Evolutionary conservation across 30 jellyfish, hydroid and myxozoan species (phyloP).

Genomic region (Sanderia malayensis): DNA sequence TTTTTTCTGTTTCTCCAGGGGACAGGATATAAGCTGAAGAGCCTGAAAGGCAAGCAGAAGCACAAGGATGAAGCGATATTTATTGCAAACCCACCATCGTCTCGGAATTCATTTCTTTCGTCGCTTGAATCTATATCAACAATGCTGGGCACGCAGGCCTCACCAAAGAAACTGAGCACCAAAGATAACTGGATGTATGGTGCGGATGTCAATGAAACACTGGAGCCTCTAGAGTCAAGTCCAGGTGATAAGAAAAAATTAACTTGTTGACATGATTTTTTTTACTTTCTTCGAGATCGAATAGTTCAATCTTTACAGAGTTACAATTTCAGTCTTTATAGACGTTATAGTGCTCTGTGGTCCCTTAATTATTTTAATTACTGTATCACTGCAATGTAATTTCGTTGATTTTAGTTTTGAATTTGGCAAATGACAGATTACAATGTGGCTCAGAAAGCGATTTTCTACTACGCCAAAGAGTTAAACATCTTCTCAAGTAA

Average conservation of each 20-base stretch:
- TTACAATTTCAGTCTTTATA: no score
- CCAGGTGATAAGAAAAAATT: no score
- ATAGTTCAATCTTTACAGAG: no score
- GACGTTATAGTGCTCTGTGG: no score
- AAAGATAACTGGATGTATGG: neutral
- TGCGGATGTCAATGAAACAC: neutral
- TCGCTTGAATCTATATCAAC: neutral
- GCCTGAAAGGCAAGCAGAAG: no score
- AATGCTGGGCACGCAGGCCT: neutral
- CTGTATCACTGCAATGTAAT: no score
- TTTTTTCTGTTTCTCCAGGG: no score
- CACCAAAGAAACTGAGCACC: neutral
- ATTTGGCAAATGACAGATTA: conserved; percentile 17
- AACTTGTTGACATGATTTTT: no score
- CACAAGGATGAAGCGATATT: no score
- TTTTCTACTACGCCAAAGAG: conserved; percentile 39
- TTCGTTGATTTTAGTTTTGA: conserved; percentile 43
- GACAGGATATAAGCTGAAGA: no score
- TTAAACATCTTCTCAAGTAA: conserved; percentile 34
- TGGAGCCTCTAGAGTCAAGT: neutral
- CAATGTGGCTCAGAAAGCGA: conserved; percentile 9
- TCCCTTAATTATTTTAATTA: no score
- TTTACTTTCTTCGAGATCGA: no score
- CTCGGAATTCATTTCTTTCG: neutral
- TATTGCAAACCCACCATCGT: conserved; percentile 4